Evolutionary conservation across 2,888 invertebrate genomes (phyloP).

Genomic region (Caenorhabditis angaria): DNA sequence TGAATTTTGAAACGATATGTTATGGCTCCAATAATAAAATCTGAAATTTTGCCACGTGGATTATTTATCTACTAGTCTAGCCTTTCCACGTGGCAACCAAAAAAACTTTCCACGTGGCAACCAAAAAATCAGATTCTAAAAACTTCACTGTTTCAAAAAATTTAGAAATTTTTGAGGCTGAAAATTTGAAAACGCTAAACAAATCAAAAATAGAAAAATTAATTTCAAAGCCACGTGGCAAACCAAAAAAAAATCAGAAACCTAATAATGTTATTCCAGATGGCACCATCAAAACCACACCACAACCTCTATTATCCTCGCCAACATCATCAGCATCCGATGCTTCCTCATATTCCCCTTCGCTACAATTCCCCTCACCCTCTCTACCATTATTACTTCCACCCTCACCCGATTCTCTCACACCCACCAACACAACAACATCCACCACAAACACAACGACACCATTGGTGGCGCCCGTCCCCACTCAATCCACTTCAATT

Average conservation of each 20-base stretch:
- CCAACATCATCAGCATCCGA: constrained; percentile 50
- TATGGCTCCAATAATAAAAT: no score
- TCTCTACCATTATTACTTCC: constrained; percentile 25
- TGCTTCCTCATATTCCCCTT: constrained; percentile 47
- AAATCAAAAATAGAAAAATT: no score
- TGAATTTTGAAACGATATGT: no score
- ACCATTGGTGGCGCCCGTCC: constrained; percentile 40
- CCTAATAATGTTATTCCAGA: constrained; percentile 10
- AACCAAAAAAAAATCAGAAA: not conserved
- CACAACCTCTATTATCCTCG: constrained; percentile 44
- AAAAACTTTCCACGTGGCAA: no score
- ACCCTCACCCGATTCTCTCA: constrained; percentile 24
- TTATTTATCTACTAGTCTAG: no score
- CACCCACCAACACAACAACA: constrained; percentile 27
- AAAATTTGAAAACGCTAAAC: no score
- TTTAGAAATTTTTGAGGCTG: no score
- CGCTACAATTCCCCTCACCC: constrained; percentile 40
- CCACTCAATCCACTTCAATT: constrained; percentile 38
- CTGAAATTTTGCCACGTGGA: no score
- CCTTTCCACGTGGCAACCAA: no score
- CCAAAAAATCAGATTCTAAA: no score
- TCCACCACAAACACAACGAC: constrained; percentile 13
- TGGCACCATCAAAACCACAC: constrained; percentile 41
- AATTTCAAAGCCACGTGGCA: no score
- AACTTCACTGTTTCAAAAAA: no score